Percentiles rank a stretch among this genome's conserved stretches.
phyloP scores from a whole-genome alignment of 1,140 invertebrate genomes.

The Bombus sibiricus region DNA sequence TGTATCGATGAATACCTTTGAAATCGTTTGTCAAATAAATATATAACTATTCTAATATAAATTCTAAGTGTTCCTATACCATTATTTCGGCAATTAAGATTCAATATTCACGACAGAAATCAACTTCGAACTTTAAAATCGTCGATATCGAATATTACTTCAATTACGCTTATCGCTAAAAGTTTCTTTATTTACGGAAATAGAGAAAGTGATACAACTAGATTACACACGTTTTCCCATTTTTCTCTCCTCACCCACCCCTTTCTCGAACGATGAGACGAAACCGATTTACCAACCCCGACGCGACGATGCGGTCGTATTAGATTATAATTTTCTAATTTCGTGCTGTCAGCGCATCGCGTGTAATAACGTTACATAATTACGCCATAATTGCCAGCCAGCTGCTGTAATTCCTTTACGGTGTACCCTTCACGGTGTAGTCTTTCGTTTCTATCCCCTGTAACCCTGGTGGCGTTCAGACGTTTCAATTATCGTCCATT shows the following conservation, averaged over 20 bases:
- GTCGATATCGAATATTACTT: background rate
- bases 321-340: slow-evolving; percentile 75
- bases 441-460: slow-evolving; percentile 35
- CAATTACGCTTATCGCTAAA: background rate
- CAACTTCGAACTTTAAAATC: background rate
- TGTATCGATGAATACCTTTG: too few relatives aligned
- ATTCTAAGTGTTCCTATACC: too few relatives aligned
- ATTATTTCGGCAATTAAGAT: too few relatives aligned
- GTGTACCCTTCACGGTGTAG: slow-evolving; percentile 61
- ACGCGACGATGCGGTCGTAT: slow-evolving; percentile 63
- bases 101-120: too few relatives aligned
- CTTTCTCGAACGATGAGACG: slow-evolving; percentile 1
- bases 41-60: too few relatives aligned
- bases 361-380: slow-evolving; percentile 73
- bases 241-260: background rate
- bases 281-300: slow-evolving; percentile 60
- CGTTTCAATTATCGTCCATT: slow-evolving; percentile 73
- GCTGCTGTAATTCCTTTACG: slow-evolving; percentile 64
- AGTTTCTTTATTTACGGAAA: background rate
- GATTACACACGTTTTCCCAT: background rate
- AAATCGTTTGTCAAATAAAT: too few relatives aligned
- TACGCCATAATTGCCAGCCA: slow-evolving; percentile 64
- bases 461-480: slow-evolving; percentile 58
- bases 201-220: too few relatives aligned
- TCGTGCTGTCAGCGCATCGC: slow-evolving; percentile 59